Percentiles rank a stretch among this genome's conserved stretches.
Conservation (phyloP, 2,113 vertebrate genomes). For the Trogon melanurus region DNA sequence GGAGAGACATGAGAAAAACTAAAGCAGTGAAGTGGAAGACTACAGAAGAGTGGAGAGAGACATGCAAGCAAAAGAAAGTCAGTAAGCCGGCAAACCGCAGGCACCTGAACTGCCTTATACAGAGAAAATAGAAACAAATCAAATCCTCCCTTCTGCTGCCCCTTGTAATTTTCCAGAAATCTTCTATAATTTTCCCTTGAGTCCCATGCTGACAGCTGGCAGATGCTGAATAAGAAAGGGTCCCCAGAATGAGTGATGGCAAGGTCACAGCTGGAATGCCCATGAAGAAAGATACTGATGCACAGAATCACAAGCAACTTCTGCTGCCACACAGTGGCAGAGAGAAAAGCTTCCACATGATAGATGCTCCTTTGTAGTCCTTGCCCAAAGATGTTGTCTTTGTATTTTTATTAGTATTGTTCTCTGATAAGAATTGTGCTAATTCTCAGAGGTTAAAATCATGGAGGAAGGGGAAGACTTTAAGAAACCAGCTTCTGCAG, state of each 20-base stretch:
- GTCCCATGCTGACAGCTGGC: constrained; percentile 61
- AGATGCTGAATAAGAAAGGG: constrained; percentile 48
- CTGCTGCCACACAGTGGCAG: constrained; percentile 53
- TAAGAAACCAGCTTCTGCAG: neutral
- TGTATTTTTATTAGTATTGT: neutral
- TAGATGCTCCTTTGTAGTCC: neutral
- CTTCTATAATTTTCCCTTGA: constrained; percentile 53
- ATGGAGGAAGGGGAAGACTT: neutral
- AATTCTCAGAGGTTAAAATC: neutral
- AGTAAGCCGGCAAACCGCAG: neutral
- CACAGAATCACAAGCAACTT: neutral
- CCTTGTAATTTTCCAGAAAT: constrained; percentile 58
- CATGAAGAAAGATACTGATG: neutral
- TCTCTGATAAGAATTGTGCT: neutral
- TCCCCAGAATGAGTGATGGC: constrained; percentile 22
- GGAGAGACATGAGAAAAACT: neutral
- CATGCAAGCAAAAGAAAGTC: neutral
- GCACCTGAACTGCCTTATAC: neutral
- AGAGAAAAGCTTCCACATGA: neutral
- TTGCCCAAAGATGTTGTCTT: neutral
- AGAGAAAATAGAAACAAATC: constrained; percentile 39
- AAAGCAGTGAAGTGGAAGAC: neutral
- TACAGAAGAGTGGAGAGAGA: neutral
- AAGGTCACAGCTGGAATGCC: constrained; percentile 53
- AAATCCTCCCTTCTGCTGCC: constrained; percentile 32